A percentile compares a stretch with the other conserved stretches of the same genome.
Evolutionary conservation across 2,888 invertebrate genomes (phyloP).

Genomic region (Polydrusus tereticollis): DNA sequence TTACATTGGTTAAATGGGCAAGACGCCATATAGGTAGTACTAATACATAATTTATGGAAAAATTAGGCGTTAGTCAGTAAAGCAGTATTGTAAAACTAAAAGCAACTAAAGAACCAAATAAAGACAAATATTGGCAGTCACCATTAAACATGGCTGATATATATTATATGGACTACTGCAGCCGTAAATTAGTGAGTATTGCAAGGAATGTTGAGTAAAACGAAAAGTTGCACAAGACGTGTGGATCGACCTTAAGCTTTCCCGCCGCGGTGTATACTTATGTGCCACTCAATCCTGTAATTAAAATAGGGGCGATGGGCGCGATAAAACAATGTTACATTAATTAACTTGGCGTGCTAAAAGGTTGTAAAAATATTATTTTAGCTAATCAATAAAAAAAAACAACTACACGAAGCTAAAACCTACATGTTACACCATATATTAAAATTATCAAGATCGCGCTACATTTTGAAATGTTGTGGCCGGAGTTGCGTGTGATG

Average conservation of each 20-base stretch:
- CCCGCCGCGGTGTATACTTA: conserved; percentile 16
- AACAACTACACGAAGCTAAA: conserved; percentile 39
- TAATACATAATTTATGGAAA: too few relatives aligned
- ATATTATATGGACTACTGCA: too few relatives aligned
- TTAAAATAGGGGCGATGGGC: conserved; percentile 28
- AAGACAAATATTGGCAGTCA: too few relatives aligned
- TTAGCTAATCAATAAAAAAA: conserved; percentile 39
- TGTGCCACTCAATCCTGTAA: conserved; percentile 34
- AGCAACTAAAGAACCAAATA: too few relatives aligned
- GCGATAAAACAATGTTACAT: conserved; percentile 41
- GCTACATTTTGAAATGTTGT: neutral
- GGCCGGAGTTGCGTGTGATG: neutral
- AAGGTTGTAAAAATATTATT: conserved; percentile 37
- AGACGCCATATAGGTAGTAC: too few relatives aligned
- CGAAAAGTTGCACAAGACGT: too few relatives aligned
- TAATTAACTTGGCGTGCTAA: conserved; percentile 40
- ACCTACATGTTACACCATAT: conserved; percentile 33
- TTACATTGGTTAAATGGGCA: too few relatives aligned
- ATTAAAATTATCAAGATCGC: conserved; percentile 32
- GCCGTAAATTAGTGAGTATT: too few relatives aligned
- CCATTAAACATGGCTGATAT: too few relatives aligned
- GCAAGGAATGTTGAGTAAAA: too few relatives aligned
- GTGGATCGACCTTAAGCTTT: neutral
- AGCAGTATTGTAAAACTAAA: too few relatives aligned
- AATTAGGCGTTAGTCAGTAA: too few relatives aligned